Percentiles rank a stretch among this genome's conserved stretches.
Conservation (phyloP, 2,113 vertebrate genomes). For the Sylvietta virens region DNA sequence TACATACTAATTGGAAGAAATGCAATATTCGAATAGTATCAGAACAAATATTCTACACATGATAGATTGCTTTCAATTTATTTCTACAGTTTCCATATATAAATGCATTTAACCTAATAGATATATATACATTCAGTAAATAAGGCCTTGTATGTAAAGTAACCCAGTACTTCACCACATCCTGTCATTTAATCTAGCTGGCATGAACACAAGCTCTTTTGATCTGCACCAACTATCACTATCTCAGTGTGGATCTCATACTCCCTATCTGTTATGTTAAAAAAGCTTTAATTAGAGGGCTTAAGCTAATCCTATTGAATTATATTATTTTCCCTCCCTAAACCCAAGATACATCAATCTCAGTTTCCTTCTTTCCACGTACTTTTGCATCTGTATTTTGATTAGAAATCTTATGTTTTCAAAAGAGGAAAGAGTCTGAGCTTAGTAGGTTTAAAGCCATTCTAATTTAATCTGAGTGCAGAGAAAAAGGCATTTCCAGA, state of each 20-base stretch:
- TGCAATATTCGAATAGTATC: conserved; percentile 12
- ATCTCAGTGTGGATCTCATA: conserved; percentile 68
- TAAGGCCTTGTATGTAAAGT: conserved; percentile 26
- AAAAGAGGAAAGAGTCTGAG: background rate
- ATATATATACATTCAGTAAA: conserved; percentile 12
- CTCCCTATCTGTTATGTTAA: conserved; percentile 50
- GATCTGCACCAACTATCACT: conserved; percentile 58
- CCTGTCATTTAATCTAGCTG: conserved; percentile 66
- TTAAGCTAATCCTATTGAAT: conserved; percentile 59
- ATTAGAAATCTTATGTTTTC: conserved; percentile 52
- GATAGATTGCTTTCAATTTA: conserved; percentile 36
- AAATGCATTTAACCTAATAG: background rate
- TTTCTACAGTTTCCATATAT: background rate
- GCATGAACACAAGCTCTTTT: conserved; percentile 55
- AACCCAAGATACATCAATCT: conserved; percentile 37
- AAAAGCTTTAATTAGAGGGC: conserved; percentile 71
- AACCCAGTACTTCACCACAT: conserved; percentile 52
- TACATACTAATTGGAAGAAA: conserved; percentile 48
- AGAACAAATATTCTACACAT: conserved; percentile 30
- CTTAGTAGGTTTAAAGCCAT: conserved; percentile 9
- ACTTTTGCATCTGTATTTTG: conserved; percentile 43
- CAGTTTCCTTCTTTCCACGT: conserved; percentile 8
- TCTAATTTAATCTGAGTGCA: conserved; percentile 61
- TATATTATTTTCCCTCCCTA: conserved; percentile 40
- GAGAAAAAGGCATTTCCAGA: background rate